Conservation (phyloP, 1,140 invertebrate genomes). For the Hyphantria cunea region DNA sequence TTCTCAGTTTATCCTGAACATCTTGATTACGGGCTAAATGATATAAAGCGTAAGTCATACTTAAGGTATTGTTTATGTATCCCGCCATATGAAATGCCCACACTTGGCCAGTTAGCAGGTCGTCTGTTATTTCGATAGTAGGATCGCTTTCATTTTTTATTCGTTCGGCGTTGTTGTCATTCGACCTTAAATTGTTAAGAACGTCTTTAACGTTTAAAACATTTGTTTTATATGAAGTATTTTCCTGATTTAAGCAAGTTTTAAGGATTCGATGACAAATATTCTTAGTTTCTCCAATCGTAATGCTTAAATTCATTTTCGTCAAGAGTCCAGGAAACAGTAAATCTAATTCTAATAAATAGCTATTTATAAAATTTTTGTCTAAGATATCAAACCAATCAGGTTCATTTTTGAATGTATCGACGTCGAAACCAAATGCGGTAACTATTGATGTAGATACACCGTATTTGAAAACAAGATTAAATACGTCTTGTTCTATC, state of each 20-base stretch:
- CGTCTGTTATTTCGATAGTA: slow-evolving; percentile 47
- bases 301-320: too few relatives aligned
- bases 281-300: too few relatives aligned
- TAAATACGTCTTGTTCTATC: slow-evolving; percentile 21
- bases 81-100: slow-evolving; percentile 63
- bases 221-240: too few relatives aligned
- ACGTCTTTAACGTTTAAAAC: too few relatives aligned
- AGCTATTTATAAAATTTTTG: slow-evolving; percentile 20
- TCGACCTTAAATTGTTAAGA: too few relatives aligned
- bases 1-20: slow-evolving; percentile 31
- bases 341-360: slow-evolving; percentile 36
- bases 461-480: slow-evolving; percentile 30
- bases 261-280: too few relatives aligned
- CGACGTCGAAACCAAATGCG: slow-evolving; percentile 35
- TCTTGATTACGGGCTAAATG: slow-evolving; percentile 51
- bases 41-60: slow-evolving; percentile 49
- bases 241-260: background rate
- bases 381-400: slow-evolving; percentile 30
- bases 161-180: too few relatives aligned
- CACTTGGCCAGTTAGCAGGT: slow-evolving; percentile 59
- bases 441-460: slow-evolving; percentile 28
- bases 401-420: slow-evolving; percentile 19
- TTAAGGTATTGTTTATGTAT: slow-evolving; percentile 48
- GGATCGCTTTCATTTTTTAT: too few relatives aligned
- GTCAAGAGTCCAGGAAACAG: slow-evolving; percentile 34